These are phyloP conservation scores for Odontomachus brunneus DNA, from an alignment of 1,140 invertebrate species.

Conservation along the genomic window DNA sequence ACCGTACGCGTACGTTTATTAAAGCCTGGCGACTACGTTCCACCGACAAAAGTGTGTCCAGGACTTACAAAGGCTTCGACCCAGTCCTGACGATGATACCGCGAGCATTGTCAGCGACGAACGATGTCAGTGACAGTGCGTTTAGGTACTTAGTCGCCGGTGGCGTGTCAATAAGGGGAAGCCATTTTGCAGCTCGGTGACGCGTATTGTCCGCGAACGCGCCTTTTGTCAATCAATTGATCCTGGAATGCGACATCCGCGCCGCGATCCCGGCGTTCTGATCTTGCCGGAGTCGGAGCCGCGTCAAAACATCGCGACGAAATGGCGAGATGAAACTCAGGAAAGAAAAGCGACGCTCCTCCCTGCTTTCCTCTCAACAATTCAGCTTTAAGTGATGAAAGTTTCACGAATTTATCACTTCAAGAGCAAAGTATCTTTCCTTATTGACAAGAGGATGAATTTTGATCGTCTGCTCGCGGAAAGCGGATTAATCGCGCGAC, in stretches of 20 bases:
- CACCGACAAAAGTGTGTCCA: neutral
- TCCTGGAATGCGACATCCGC: constrained; percentile 63
- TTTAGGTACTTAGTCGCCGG: constrained; percentile 67
- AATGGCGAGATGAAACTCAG: neutral
- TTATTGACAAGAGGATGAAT: neutral
- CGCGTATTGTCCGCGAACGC: constrained; percentile 69
- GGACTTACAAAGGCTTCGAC: constrained; percentile 36
- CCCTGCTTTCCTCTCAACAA: neutral
- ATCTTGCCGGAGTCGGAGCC: neutral
- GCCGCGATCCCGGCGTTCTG: constrained; percentile 32
- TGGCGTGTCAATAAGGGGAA: constrained; percentile 64
- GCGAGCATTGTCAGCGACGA: constrained; percentile 58
- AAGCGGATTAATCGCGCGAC: neutral
- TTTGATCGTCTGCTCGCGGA: neutral
- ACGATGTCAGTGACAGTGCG: constrained; percentile 69
- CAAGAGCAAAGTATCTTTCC: constrained; percentile 13
- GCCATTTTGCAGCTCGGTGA: constrained; percentile 57
- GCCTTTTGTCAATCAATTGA: constrained; percentile 74
- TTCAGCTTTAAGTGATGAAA: neutral
- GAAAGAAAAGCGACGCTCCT: neutral
- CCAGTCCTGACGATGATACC: constrained; percentile 23
- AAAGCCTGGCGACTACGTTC: neutral
- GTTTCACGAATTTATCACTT: neutral
- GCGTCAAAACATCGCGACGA: neutral
- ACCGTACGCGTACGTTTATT: neutral